Conservation (phyloP, 2,797 vertebrate species). For the Xerus rutilus region DNA sequence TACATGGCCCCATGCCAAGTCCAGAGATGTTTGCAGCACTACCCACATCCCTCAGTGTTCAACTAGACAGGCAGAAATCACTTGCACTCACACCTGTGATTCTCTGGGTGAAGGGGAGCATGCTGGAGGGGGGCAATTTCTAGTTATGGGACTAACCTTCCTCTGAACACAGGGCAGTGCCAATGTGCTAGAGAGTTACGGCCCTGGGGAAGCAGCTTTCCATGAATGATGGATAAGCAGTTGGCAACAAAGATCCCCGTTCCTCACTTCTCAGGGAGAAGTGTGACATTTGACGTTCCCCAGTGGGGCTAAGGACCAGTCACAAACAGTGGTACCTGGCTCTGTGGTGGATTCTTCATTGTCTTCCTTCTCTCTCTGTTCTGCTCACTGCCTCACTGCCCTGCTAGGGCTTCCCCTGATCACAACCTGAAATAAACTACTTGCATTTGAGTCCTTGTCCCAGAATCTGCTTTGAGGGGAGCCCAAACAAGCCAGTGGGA, state of each 20-base stretch:
- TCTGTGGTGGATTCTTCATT: neutral
- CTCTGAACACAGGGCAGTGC: no score
- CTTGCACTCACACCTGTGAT: neutral
- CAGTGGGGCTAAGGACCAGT: fast-evolving
- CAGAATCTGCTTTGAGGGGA: neutral
- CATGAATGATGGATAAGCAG: neutral
- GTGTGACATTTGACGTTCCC: neutral
- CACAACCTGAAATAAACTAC: neutral
- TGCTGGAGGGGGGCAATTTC: no score
- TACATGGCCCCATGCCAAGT: neutral
- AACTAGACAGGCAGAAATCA: fast-evolving
- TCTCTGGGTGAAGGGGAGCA: neutral
- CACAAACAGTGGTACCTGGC: no score
- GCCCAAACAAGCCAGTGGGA: neutral
- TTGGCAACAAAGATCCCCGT: neutral
- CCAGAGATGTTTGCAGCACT: fast-evolving
- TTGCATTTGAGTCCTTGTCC: neutral
- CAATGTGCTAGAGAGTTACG: no score
- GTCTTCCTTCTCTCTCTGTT: neutral
- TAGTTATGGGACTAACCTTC: no score
- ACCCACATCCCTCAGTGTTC: neutral
- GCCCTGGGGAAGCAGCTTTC: neutral
- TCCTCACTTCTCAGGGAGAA: neutral
- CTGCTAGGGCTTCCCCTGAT: neutral
- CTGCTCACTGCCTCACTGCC: neutral